Conservation (phyloP, 2,797 vertebrate species). For the Strix occidentalis region DNA sequence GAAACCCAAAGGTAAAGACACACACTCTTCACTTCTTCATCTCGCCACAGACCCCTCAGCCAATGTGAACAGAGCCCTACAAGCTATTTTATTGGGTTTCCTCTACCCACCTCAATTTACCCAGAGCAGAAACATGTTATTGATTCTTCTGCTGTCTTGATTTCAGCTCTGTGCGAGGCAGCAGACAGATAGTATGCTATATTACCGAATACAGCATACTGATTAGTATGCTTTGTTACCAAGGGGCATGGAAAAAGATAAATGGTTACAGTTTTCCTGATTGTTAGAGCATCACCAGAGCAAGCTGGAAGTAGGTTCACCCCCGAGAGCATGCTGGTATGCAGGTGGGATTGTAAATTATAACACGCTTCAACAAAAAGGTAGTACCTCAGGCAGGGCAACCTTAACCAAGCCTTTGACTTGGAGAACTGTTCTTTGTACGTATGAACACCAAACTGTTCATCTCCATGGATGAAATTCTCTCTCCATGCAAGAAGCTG, state of each 20-base stretch:
- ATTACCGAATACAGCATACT: background rate
- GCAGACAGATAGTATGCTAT: background rate
- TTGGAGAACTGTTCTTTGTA: background rate
- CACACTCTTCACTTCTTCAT: background rate
- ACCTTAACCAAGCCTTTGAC: background rate
- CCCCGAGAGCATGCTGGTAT: rapidly evolving
- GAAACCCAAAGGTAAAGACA: background rate
- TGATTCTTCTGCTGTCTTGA: background rate
- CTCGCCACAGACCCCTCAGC: background rate
- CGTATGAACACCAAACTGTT: background rate
- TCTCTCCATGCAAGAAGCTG: background rate
- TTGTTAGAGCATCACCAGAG: background rate
- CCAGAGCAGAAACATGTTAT: background rate
- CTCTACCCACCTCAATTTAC: background rate
- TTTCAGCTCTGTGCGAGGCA: background rate
- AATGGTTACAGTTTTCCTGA: background rate
- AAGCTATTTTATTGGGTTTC: background rate
- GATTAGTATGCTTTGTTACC: background rate
- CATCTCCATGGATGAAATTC: background rate
- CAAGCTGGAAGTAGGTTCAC: background rate
- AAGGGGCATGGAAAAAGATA: background rate
- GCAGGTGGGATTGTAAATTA: background rate
- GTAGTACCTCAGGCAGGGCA: background rate
- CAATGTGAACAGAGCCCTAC: background rate
- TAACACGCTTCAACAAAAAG: background rate